Evolutionary conservation across 2,797 vertebrate genomes (phyloP), one percentile per base, ranked within the genome.

Genomic region (Pteropus rufus): DNA sequence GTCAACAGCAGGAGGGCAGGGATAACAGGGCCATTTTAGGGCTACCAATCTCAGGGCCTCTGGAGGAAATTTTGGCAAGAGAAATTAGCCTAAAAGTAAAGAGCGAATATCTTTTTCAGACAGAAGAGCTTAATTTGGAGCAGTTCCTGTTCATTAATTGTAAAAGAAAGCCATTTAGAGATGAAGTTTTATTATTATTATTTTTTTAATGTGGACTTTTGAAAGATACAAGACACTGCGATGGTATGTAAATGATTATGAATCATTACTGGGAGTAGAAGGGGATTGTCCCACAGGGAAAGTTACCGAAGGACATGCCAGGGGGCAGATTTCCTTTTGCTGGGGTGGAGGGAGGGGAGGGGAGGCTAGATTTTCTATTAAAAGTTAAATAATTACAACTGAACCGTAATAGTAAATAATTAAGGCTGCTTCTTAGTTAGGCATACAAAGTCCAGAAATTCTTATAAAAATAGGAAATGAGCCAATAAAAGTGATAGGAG

Each of bases 381-480:
- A 29, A 96, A 89, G 31, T 93, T 96, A 91, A 93, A 91, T 94
- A 95, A 85, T 89, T 88, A 75, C 54, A 91, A 70, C 60, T 79
- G 36, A 95, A 95, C 26, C 56, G 16, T 75, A n/a, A 86, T 36
- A 83, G 36, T 87, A 91, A 97, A 62, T 90, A 93, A 56, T 39
- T 86, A 85, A 89, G 79, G 9, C 60, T 79, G 16, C 72, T 95
- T 91, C n/a, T 87, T 97, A 29, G 24, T 31, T 83, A 49, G 60
- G 64, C 34, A 91, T 81, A 60, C n/a, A 77, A 72, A 83, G 54
- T 76, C 89, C 89, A 94, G 82, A 75, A 83, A 83, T 94, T 65
- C 86, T 93, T 91, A 83, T 80, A 86, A 96, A 90, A 94, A 87
- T 56, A 87, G 92, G 75, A 95, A 96, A 89, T 62, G 26, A 91